phyloP scores from a whole-genome alignment of 1,140 invertebrate species.

The Anoplophora glabripennis region DNA sequence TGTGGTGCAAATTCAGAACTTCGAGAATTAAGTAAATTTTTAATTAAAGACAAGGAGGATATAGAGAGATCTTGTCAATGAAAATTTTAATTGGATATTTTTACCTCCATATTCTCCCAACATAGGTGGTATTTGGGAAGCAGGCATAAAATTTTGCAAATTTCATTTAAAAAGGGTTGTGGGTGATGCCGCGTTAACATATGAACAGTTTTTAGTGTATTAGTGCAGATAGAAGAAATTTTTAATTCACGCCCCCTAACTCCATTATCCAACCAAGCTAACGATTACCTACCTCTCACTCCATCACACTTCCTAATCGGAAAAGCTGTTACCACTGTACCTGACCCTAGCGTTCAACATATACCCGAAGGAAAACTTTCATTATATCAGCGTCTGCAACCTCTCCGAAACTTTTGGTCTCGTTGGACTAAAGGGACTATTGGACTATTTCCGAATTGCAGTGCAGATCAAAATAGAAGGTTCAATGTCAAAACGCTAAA shows the following conservation, averaged over 20 bases:
- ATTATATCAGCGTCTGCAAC: too few species aligned
- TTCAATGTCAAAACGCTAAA: too few species aligned
- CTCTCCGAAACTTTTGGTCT: too few species aligned
- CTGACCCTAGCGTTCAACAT: conserved; percentile 5
- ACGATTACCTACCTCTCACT: conserved; percentile 34
- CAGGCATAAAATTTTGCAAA: conserved; percentile 28
- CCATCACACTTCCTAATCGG: conserved; percentile 48
- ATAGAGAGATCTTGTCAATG: too few species aligned
- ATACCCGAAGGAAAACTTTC: too few species aligned
- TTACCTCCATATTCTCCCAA: too few species aligned
- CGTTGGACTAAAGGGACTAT: too few species aligned
- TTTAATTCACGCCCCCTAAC: conserved; percentile 42
- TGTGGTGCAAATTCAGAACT: too few species aligned
- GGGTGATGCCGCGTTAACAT: conserved; percentile 33
- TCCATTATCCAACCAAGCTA: conserved; percentile 29
- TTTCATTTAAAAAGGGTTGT: conserved; percentile 35
- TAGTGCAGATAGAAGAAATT: conserved; percentile 29
- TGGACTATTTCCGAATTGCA: background rate
- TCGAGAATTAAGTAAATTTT: too few species aligned
- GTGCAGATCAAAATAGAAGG: background rate
- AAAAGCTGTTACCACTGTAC: conserved; percentile 28
- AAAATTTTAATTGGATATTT: too few species aligned
- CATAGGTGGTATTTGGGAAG: too few species aligned
- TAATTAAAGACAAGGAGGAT: too few species aligned
- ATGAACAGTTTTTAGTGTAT: conserved; percentile 32